phyloP scores from a whole-genome alignment of 2,113 vertebrate genomes.

The Recurvirostra avosetta region DNA sequence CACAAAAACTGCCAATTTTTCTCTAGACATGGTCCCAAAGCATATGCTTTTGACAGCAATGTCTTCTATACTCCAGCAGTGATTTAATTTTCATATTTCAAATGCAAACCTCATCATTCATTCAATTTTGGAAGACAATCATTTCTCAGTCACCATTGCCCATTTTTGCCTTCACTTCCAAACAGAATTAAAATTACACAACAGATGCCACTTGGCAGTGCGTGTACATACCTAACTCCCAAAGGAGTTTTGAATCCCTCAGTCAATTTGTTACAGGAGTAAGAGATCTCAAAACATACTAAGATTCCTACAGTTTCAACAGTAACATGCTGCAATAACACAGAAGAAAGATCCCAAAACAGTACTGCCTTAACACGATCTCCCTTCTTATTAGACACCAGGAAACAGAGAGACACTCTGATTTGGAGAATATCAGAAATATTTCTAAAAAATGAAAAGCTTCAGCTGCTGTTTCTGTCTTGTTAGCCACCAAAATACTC shows the following conservation, averaged over 20 bases:
- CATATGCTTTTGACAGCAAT: not conserved
- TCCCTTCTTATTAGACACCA: not conserved
- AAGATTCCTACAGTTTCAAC: not conserved
- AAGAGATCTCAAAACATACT: not conserved
- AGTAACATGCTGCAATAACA: not conserved
- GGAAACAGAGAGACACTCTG: not conserved
- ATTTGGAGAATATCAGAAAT: not conserved
- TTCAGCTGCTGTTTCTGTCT: not conserved
- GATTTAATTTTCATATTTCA: conserved; percentile 4
- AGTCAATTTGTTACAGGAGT: not conserved
- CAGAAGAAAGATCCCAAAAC: not conserved
- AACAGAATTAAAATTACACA: not conserved
- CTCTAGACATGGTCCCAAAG: not conserved
- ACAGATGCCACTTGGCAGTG: not conserved
- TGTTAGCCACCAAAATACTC: not conserved
- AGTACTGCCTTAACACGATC: not conserved
- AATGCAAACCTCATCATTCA: not conserved
- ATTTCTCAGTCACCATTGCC: not conserved
- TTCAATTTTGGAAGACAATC: not conserved
- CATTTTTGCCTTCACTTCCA: not conserved
- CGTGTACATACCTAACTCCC: not conserved
- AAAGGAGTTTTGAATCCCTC: not conserved
- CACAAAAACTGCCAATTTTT: not conserved
- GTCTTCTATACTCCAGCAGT: not conserved
- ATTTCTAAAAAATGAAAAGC: not conserved